Evolutionary conservation across 2,113 vertebrate genomes (phyloP), one percentile per base, ranked within the genome.

Genomic region (Phalacrocorax brasilianus): DNA sequence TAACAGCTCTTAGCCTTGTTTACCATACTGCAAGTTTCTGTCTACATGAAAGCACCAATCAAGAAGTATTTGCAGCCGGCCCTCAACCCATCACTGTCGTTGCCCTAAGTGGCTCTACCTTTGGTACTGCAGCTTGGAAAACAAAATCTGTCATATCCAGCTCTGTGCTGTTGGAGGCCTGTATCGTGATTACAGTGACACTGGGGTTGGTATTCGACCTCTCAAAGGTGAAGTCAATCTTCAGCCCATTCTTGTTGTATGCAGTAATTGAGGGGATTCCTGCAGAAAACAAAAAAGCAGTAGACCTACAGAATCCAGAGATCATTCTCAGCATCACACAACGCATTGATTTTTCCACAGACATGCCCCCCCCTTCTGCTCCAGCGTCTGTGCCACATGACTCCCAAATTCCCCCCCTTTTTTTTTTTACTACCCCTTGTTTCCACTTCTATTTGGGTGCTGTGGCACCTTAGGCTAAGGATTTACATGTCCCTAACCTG

Each of bases 121-220:
- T 99, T 99, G 99, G 99, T 99, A 99, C 99, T 97, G 99, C 99
- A 99, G 99, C 99, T 98, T 99, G 99, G 98, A 99, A 99, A 98
- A 99, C 99, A 97, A 99, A 99, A 74, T 99, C 99, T 42, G 99
- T 99, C 99, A 99, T 99, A 61, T 99, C 99, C 94, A 98, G 97
- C 76, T 99, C 99, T 71, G 99, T 99, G 91, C 98, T 98, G 98
- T 99, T 99, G 93, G 99, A 99, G 96, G 99, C 99, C 88, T 99
- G 99, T 98, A 99, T 99, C 72, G 99, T 99, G 95, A 99, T 99
- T 97, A 99, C 98, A 27, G 99, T 99, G 95, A 99, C 97, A 68
- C 99, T 99, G 71, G 99, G 99, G 93, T 99, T 99, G 79, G 99
- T 99, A 96, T 99, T 99, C 53, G 99, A 99, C 95, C 99, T 98